Conservation (phyloP, 2,113 vertebrate species). For the Bubo scandiacus region DNA sequence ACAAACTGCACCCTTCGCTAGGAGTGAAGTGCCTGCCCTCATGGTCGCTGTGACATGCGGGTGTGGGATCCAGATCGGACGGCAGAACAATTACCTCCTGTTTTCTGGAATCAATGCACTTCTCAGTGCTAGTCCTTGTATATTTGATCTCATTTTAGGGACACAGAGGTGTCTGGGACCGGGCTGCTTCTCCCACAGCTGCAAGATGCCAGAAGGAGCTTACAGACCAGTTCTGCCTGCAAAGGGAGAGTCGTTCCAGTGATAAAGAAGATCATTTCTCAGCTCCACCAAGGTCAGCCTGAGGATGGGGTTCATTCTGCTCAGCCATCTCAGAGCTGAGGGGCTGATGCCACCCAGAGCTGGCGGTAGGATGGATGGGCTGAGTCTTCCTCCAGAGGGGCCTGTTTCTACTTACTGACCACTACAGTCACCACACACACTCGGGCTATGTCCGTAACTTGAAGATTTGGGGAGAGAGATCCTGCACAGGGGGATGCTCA, state of each 20-base stretch:
- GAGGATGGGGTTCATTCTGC: background rate
- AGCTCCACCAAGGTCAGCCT: accelerated
- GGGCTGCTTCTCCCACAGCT: background rate
- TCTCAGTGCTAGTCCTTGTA: background rate
- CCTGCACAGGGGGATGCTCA: background rate
- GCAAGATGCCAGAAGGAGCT: background rate
- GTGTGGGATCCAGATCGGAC: background rate
- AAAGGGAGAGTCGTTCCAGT: background rate
- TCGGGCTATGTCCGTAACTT: no score
- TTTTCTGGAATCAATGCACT: background rate
- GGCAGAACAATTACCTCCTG: background rate
- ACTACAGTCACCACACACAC: background rate
- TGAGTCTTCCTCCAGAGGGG: background rate
- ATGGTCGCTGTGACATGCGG: background rate
- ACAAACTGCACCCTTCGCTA: background rate
- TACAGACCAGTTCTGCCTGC: background rate
- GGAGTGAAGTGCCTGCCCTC: background rate
- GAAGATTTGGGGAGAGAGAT: background rate
- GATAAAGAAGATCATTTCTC: background rate
- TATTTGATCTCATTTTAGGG: background rate
- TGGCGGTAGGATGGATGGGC: background rate
- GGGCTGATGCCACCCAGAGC: background rate
- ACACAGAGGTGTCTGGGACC: background rate
- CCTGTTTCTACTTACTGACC: no score
- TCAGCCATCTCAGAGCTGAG: background rate